Evolutionary conservation across 64 coral and sea anemone species (phyloP), one percentile per base, ranked within the genome.

Genomic region (Stylophora pistillata): DNA sequence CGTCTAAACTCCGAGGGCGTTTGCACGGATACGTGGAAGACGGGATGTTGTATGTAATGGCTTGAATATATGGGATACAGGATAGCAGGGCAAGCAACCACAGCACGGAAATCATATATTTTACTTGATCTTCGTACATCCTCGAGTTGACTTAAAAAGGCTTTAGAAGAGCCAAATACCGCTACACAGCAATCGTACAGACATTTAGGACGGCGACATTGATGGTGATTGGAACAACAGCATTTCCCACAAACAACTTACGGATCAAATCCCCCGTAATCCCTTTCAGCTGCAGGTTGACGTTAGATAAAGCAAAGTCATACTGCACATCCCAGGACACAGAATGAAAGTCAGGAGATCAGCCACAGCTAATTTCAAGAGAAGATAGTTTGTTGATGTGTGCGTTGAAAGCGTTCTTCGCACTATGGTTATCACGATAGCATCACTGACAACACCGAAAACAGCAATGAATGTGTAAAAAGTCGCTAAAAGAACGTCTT

Each of bases 331-430:
- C 21, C 63, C 18, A 66, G 63, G 63, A n/a, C 76, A 78, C 13
- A 72, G 73, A 20, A 87, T 18, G 18, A 87, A 55, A 21, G 70
- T 87, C 58, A 87, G 16, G 6, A 87, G 2, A 60, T 87, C 85
- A 2, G 69, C 85, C 6, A 74, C 52, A 30, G 85, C 85, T 55
- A 87, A 87, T 53, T 87, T 87, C 26, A 57, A 13, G 9, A 87
- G 21, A 0, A 87, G 85, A 87, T 74, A 74, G 71, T 87, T 87
- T 11, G 68, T 87, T 29, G 84, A 73, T 5, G 54, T 87, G 69
- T 87, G 53, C 85, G 74, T 87, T 18, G 85, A 54, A 26, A 55
- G n/a, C 53, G 10, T 87, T 28, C 63, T 72, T 16, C 85, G 30
- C 47, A 87, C 68, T 3, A 87, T 74, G 18, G 73, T 74, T 6